A percentile compares a stretch with the other conserved stretches of the same genome.
Evolutionary conservation across 1,140 invertebrate species (phyloP).

Genomic region (Philotrypesis tridentata): DNA sequence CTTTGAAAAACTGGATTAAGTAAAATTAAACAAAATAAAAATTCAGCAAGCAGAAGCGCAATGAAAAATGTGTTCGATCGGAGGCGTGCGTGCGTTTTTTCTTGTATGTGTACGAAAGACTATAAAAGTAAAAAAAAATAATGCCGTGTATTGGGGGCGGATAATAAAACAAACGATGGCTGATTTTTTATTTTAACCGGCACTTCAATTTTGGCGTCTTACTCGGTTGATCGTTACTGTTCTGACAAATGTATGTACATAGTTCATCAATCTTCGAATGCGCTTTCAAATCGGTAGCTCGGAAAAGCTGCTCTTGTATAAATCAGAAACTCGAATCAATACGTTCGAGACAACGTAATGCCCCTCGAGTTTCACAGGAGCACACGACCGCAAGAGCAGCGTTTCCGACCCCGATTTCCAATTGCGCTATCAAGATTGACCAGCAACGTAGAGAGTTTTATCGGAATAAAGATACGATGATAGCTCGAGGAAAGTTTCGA

Average conservation of each 20-base stretch:
- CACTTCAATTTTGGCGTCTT: conserved; percentile 35
- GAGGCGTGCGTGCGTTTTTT: conserved; percentile 47
- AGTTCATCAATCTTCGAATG: conserved; percentile 4
- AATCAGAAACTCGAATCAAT: not conserved
- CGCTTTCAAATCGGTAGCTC: not conserved
- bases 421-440: not conserved
- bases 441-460: not conserved
- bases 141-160: conserved; percentile 65
- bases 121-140: conserved; percentile 52
- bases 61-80: conserved; percentile 47
- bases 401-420: not conserved
- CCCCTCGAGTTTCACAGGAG: not conserved
- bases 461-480: not conserved
- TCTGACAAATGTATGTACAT: conserved; percentile 36
- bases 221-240: not conserved
- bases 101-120: conserved; percentile 36
- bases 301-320: not conserved
- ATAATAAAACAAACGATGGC: conserved; percentile 60
- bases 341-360: not conserved
- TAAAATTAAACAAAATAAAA: conserved; percentile 17
- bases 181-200: conserved; percentile 56
- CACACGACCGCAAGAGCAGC: not conserved
- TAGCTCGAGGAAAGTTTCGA: not conserved
- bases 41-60: conserved; percentile 3
- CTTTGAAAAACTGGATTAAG: conserved; percentile 40